These are phyloP conservation scores for Microhierax caerulescens DNA, from an alignment of 2,797 vertebrate genomes.

Conservation along the genomic window DNA sequence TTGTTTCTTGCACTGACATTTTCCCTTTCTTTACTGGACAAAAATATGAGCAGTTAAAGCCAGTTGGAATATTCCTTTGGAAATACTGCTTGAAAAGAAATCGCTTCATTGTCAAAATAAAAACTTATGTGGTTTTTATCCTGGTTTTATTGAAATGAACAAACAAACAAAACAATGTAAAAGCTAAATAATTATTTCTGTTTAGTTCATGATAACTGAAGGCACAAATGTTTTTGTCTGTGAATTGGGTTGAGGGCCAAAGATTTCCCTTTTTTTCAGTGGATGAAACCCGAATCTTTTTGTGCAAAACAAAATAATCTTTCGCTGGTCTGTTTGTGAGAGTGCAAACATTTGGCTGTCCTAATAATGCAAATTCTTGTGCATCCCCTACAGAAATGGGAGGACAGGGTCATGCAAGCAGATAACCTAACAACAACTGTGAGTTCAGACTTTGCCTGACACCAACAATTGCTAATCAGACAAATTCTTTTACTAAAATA, in stretches of 20 bases:
- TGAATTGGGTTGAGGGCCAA: background rate
- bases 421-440: background rate
- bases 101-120: background rate
- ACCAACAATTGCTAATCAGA: background rate
- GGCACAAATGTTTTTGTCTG: background rate
- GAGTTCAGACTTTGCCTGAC: background rate
- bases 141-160: background rate
- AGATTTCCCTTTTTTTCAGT: background rate
- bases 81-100: constrained; percentile 36
- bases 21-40: constrained; percentile 15
- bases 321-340: background rate
- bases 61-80: constrained; percentile 39
- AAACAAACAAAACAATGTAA: background rate
- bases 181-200: background rate
- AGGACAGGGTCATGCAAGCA: background rate
- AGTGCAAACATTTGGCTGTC: background rate
- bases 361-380: background rate
- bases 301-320: background rate
- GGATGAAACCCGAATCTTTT: background rate
- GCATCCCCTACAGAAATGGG: background rate
- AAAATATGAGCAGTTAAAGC: background rate
- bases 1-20: constrained; percentile 9
- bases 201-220: background rate
- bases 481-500: background rate
- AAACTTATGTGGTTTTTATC: background rate